Conservation (phyloP, 1,140 invertebrate genomes). For the Conus betulinus region DNA sequence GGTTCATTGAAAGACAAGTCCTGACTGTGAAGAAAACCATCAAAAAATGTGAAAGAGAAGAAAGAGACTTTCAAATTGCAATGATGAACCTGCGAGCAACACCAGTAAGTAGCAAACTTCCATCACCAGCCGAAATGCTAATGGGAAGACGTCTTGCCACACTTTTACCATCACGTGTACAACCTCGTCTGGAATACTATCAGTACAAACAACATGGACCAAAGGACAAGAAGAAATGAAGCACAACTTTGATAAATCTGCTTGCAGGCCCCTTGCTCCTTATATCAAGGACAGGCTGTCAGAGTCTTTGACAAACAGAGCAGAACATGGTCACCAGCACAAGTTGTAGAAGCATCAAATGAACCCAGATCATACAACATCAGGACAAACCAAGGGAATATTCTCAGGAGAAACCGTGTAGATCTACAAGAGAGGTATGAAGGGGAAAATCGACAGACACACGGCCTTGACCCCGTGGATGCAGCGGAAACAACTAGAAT, state of each 20-base stretch:
- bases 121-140: constrained; percentile 12
- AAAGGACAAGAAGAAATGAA: not conserved
- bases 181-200: not conserved
- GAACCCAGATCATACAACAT: constrained; percentile 13
- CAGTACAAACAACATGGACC: not conserved
- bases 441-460: too few relatives aligned
- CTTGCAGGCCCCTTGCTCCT: not conserved
- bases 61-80: not conserved
- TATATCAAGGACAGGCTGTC: not conserved
- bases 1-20: not conserved
- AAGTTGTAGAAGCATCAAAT: not conserved
- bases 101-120: not conserved
- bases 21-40: not conserved
- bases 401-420: too few relatives aligned
- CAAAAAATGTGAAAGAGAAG: not conserved
- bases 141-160: not conserved
- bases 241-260: not conserved
- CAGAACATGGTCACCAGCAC: not conserved
- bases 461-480: too few relatives aligned
- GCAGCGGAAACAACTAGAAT: too few relatives aligned
- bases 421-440: too few relatives aligned
- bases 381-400: too few relatives aligned
- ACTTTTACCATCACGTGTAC: not conserved
- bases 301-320: not conserved
- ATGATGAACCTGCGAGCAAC: not conserved